phyloP scores from a whole-genome alignment of 2,797 vertebrate species.

The Sarcophilus harrisii region DNA sequence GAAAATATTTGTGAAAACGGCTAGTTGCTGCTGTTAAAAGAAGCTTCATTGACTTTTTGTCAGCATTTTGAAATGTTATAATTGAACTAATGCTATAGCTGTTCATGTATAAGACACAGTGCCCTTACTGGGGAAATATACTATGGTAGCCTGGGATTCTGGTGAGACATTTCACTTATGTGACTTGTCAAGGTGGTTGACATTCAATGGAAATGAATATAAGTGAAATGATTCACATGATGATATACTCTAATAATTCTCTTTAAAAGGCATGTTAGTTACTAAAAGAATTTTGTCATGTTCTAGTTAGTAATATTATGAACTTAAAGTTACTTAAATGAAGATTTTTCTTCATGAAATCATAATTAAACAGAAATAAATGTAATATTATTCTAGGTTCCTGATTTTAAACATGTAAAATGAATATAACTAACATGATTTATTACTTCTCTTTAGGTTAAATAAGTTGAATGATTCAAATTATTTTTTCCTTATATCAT shows the following conservation, averaged over 20 bases:
- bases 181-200: constrained; percentile 56
- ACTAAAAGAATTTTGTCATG: constrained; percentile 26
- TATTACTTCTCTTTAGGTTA: neutral
- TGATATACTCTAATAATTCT: constrained; percentile 49
- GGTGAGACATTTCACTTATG: constrained; percentile 58
- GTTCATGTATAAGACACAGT: constrained; percentile 40
- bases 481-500: neutral
- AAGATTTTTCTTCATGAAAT: neutral
- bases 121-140: constrained; percentile 57
- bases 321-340: neutral
- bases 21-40: constrained; percentile 59
- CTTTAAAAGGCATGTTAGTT: constrained; percentile 40
- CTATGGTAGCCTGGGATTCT: constrained; percentile 28
- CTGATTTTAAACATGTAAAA: neutral
- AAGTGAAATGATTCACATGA: constrained; percentile 43
- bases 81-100: constrained; percentile 65
- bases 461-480: neutral
- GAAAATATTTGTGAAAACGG: constrained; percentile 76
- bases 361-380: neutral
- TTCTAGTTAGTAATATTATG: neutral
- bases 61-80: constrained; percentile 60
- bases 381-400: neutral
- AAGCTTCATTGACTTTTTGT: constrained; percentile 54
- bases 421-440: neutral
- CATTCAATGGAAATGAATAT: constrained; percentile 23